Conservation (phyloP, 1,140 invertebrate genomes). For the Meloidogyne chitwoodi region DNA sequence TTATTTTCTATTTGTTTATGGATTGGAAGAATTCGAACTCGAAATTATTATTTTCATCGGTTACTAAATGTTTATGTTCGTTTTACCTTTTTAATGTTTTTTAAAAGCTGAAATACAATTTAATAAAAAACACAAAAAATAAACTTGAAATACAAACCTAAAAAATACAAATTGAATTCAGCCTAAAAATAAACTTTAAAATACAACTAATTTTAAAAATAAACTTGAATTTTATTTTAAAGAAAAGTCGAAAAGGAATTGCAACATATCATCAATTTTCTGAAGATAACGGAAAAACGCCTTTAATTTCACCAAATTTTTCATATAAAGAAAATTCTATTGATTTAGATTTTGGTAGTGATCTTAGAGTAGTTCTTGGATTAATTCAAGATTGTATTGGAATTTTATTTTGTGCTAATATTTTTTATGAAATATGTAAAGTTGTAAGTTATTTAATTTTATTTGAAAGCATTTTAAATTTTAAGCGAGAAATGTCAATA, state of each 20-base stretch:
- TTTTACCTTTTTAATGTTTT: background rate
- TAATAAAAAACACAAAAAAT: too few species aligned
- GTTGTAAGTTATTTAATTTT: constrained; percentile 11
- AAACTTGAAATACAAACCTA: too few species aligned
- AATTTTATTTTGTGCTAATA: constrained; percentile 39
- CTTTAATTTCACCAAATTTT: background rate
- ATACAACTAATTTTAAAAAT: too few species aligned
- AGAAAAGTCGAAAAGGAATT: background rate
- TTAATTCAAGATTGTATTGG: constrained; percentile 41
- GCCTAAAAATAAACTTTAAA: background rate
- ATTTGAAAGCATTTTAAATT: too few species aligned
- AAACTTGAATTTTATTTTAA: background rate
- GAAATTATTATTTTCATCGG: constrained; percentile 26
- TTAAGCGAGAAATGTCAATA: background rate
- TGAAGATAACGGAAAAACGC: constrained; percentile 11
- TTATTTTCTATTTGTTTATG: constrained; percentile 41
- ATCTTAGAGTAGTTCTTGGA: constrained; percentile 31
- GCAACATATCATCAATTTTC: background rate
- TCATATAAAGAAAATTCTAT: background rate
- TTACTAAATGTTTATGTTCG: constrained; percentile 30
- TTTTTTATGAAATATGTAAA: constrained; percentile 43
- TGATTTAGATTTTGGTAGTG: constrained; percentile 24
- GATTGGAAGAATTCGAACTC: constrained; percentile 22
- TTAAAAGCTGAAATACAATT: background rate
- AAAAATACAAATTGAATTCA: background rate